Evolutionary conservation across 2,113 vertebrate species (phyloP), one percentile per base, ranked within the genome.

Genomic region (Origma solitaria): DNA sequence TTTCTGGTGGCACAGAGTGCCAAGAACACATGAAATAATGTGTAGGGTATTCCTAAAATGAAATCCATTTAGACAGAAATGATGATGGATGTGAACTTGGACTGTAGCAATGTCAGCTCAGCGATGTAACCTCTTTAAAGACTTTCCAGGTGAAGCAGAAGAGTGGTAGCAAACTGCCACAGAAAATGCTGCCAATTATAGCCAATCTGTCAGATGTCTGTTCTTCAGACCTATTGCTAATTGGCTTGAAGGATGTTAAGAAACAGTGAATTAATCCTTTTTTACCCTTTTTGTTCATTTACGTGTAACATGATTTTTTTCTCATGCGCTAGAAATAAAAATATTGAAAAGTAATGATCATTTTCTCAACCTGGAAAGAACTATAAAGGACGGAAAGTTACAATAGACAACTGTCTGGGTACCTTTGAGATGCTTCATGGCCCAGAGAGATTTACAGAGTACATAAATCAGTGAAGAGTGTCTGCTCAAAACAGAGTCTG

Each of bases 121-220:
- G 71, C 0, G 0, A 57, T 1, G 20, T 13, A 83, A 73, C 44
- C 68, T 75, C 76, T 70, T 71, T 13, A 51, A 76, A 88, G 51
- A 57, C 49, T 71, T 83, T 40, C 69, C 92, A 96, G 92, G 90
- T 96, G 88, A 94, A 93, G 72, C 68, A 88, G 72, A 88, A 88
- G 65, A 86, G 62, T 38, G 51, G 40, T 27, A 95, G 49, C 90
- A 94, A 96, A 92, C 72, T 71, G 76, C 76, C 64, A 78, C 53
- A 24, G 50, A 78, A 85, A 92, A 80, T 24, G 56, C 76, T 93
- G 85, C 75, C 76, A 86, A 50, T 76, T 93, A 75, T 2, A 88
- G 60, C 60, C 80, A 68, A 51, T 79, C 90, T 95, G 69, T 81
- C 88, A 90, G 50, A 70, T 83, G 79, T 81, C 88, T 96, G 5